phyloP scores from a whole-genome alignment of 2,888 invertebrate species.

The Pheosia gnoma region DNA sequence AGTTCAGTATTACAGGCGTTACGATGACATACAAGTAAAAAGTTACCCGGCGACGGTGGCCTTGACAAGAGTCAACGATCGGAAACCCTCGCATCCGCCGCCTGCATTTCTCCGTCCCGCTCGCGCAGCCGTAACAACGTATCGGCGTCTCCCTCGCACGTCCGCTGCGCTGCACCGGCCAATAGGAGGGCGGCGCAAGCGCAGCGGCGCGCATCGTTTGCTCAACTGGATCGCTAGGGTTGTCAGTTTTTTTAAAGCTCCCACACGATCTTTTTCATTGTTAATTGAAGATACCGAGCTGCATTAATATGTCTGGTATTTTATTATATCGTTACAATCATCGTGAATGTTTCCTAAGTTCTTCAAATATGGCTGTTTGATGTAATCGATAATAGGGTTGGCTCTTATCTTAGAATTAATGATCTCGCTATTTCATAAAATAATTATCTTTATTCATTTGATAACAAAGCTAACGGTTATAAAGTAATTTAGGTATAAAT shows the following conservation, averaged over 20 bases:
- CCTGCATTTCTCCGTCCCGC: slow-evolving; percentile 61
- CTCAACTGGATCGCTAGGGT: slow-evolving; percentile 78
- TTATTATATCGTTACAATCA: slow-evolving; percentile 37
- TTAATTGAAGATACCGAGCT: slow-evolving; percentile 60
- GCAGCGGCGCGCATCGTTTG: slow-evolving; percentile 79
- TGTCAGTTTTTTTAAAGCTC: slow-evolving; percentile 78
- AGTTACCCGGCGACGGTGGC: slow-evolving; percentile 70
- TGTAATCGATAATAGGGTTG: slow-evolving; percentile 22
- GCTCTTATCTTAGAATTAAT: neutral
- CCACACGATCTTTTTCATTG: slow-evolving; percentile 64
- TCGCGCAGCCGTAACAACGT: slow-evolving; percentile 42
- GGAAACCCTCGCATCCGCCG: slow-evolving; percentile 80
- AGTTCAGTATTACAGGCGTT: slow-evolving; percentile 69
- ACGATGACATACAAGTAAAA: slow-evolving; percentile 72
- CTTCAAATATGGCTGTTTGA: slow-evolving; percentile 22
- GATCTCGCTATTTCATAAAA: neutral
- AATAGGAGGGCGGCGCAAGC: slow-evolving; percentile 69
- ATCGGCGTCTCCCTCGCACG: slow-evolving; percentile 53
- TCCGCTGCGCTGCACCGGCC: slow-evolving; percentile 58
- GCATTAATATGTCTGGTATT: slow-evolving; percentile 49
- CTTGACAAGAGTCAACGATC: slow-evolving; percentile 82
- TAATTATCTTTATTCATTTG: too few relatives aligned
- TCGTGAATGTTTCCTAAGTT: slow-evolving; percentile 30
- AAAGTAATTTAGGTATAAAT: too few relatives aligned
- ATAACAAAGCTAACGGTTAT: too few relatives aligned